These are phyloP conservation scores for Vulpes vulpes DNA, from an alignment of 2,113 vertebrate species.

Conservation along the genomic window DNA sequence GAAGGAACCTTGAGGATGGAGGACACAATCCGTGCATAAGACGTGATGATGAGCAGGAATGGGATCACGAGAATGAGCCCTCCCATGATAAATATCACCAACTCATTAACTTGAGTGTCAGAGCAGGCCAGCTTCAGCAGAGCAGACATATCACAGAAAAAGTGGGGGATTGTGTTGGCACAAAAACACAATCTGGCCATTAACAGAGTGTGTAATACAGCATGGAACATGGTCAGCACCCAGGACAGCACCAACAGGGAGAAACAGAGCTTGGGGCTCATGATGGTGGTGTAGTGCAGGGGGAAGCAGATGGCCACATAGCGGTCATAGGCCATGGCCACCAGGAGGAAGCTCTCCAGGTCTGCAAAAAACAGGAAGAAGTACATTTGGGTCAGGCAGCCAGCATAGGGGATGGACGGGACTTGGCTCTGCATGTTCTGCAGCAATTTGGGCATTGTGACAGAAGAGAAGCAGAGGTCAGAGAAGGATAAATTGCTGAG, in stretches of 20 bases:
- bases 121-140: constrained; percentile 68
- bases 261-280: neutral
- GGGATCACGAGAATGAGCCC: neutral
- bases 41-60: constrained; percentile 51
- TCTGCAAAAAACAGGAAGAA: constrained; percentile 31
- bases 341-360: neutral
- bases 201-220: constrained; percentile 46
- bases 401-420: neutral
- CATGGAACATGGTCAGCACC: neutral
- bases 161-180: constrained; percentile 56
- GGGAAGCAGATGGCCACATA: neutral
- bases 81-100: constrained; percentile 46
- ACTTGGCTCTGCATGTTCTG: neutral
- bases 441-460: constrained; percentile 55
- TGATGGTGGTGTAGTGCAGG: neutral
- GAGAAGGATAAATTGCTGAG: neutral
- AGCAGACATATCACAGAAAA: constrained; percentile 70
- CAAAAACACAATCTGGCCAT: constrained; percentile 44
- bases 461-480: constrained; percentile 35
- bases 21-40: constrained; percentile 57
- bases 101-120: neutral
- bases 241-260: neutral
- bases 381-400: constrained; percentile 46
- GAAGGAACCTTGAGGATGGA: constrained; percentile 42
- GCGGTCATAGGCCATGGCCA: constrained; percentile 28